Evolutionary conservation across 2,888 invertebrate species (phyloP), one percentile per base, ranked within the genome.

Genomic region (Trichogramma dendrolimi): DNA sequence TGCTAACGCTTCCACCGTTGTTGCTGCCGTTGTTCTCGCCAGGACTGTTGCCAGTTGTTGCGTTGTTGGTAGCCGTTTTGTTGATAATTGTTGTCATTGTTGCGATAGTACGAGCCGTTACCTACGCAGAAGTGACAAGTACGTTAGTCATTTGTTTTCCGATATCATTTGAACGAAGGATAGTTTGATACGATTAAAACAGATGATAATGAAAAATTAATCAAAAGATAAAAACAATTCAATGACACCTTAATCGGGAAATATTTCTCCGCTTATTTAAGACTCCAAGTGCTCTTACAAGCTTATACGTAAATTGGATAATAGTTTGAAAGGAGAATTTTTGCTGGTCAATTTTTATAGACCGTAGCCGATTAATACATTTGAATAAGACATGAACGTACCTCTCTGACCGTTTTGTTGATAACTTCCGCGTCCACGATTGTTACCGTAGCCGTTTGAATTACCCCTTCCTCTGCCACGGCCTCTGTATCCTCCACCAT

Each of bases 381-480:
- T 40, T 40, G 27, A 38, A 27, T 27, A 14, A 51, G 40, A 47
- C 41, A 11, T 40, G 4, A 51, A 43, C n/a, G 52, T 56, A 61
- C 67, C 62, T 66, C 70, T 80, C 41, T 70, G 81, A 47, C 78
- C 78, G 68, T 80, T 79, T 67, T 78, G 75, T 78, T 80, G 74
- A 75, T 77, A 77, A 50, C 75, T 72, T 64, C 75, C 60, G 70
- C 79, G 71, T 72, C 80, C 82, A 73, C 85, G 82, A 64, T 83
- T 77, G 72, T 82, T 83, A 27, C 27, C 27, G 75, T 83, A 84
- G 66, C 80, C 81, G 70, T 83, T 83, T 62, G 79, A 73, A 68
- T 79, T 81, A 62, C 83, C 82, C 6, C 82, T 80, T 56, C 84
- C 82, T 60, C 79, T 78, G 14, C 82, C 81, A 51, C 82, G 81